Percentiles rank a stretch among this genome's conserved stretches.
These are phyloP conservation scores for Halocynthia roretzi DNA, from an alignment of 23 tunicate species.

Conservation along the genomic window DNA sequence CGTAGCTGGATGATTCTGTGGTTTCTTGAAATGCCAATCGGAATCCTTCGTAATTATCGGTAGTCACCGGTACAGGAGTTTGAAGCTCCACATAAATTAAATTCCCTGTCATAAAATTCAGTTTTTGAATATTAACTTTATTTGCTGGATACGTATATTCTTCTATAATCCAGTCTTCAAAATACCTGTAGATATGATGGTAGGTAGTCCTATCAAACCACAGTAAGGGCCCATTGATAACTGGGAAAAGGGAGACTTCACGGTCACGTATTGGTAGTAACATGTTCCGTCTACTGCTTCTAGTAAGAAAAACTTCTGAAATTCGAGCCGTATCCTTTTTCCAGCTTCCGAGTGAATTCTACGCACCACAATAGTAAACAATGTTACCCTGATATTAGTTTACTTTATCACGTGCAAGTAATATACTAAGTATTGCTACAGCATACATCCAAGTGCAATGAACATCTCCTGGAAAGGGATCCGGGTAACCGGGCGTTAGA, in stretches of 20 bases:
- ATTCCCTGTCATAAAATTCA: constrained; percentile 9
- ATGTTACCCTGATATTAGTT: neutral
- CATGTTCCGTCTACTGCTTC: constrained; percentile 14
- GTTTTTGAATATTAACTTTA: too few relatives aligned
- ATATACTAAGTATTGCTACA: neutral
- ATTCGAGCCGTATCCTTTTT: constrained; percentile 17
- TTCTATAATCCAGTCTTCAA: neutral
- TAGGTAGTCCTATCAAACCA: constrained; percentile 5
- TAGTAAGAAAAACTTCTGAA: constrained; percentile 10
- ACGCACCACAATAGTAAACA: neutral
- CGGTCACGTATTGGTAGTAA: constrained; percentile 17
- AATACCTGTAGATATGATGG: constrained; percentile 24
- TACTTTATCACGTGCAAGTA: neutral
- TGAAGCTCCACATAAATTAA: constrained; percentile 21
- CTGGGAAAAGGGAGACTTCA: constrained; percentile 15
- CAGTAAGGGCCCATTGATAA: constrained; percentile 23
- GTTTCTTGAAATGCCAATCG: constrained; percentile 12
- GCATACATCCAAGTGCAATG: constrained; percentile 21
- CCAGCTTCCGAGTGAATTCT: constrained; percentile 15
- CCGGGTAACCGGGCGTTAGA: constrained; percentile 13
- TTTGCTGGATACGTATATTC: too few relatives aligned
- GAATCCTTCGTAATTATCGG: constrained; percentile 26
- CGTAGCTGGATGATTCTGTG: constrained; percentile 22
- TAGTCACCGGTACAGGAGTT: neutral
- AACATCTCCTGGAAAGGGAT: constrained; percentile 23